Evolutionary conservation across 2,888 invertebrate species (phyloP).

Genomic region (Cephalotes varians): DNA sequence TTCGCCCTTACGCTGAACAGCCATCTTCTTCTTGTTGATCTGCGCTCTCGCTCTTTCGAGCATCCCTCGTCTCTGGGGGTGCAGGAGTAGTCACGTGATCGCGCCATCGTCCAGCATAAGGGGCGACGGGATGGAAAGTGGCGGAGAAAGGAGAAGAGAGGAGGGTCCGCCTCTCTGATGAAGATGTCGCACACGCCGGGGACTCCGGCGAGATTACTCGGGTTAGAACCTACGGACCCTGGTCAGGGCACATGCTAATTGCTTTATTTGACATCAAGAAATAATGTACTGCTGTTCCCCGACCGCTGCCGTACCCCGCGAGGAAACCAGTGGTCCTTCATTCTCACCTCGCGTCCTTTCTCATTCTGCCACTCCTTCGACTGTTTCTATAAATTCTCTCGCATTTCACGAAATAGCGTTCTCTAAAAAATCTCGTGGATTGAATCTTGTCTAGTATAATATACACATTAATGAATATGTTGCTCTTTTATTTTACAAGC

Average conservation of each 20-base stretch:
- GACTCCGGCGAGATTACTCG: constrained; percentile 84
- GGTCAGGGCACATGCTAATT: constrained; percentile 85
- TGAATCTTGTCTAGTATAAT: background rate
- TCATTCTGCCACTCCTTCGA: constrained; percentile 50
- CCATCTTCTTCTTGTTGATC: constrained; percentile 55
- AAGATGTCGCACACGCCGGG: constrained; percentile 86
- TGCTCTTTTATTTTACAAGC: background rate
- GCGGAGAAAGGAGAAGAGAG: constrained; percentile 64
- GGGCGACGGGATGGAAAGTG: constrained; percentile 69
- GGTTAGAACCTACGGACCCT: constrained; percentile 81
- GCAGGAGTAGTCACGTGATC: constrained; percentile 78
- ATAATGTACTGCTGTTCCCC: constrained; percentile 82
- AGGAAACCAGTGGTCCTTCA: constrained; percentile 70
- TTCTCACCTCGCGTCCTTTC: constrained; percentile 48
- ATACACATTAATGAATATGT: background rate
- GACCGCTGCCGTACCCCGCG: constrained; percentile 70
- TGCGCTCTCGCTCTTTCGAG: constrained; percentile 52
- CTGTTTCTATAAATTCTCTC: constrained; percentile 63
- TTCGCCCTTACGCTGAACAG: constrained; percentile 43
- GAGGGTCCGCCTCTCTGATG: constrained; percentile 83
- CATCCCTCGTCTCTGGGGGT: constrained; percentile 76
- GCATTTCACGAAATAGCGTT: constrained; percentile 6
- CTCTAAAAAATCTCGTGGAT: constrained; percentile 5
- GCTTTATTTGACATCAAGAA: constrained; percentile 86
- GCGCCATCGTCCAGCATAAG: constrained; percentile 65